Conservation (phyloP, 1,140 invertebrate genomes). For the Drosophila malerkotliana region DNA sequence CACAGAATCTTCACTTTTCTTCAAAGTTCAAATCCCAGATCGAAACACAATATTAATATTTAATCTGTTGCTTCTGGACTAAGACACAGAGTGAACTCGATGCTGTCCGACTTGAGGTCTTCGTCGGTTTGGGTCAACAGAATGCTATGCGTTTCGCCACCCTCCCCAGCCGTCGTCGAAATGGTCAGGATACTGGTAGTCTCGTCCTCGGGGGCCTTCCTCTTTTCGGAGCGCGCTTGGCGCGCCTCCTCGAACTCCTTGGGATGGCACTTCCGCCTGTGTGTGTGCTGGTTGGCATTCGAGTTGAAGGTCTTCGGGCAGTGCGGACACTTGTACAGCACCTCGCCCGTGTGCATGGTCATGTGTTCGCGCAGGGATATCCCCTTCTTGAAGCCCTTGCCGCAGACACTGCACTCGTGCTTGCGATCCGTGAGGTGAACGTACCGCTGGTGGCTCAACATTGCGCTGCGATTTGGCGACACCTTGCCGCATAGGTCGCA, state of each 20-base stretch:
- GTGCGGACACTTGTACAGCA: conserved; percentile 78
- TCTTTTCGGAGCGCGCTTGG: conserved; percentile 48
- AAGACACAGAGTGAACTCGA: conserved; percentile 64
- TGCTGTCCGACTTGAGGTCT: conserved; percentile 54
- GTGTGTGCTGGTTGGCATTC: conserved; percentile 81
- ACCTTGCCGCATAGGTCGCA: conserved; percentile 76
- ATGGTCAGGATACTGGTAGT: conserved; percentile 55
- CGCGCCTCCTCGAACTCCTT: conserved; percentile 76
- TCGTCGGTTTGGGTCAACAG: conserved; percentile 44
- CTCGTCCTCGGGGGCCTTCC: conserved; percentile 40
- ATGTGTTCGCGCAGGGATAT: conserved; percentile 80
- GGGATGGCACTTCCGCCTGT: conserved; percentile 77
- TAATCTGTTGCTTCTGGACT: conserved; percentile 43
- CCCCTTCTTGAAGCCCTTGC: conserved; percentile 77
- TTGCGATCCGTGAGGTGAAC: conserved; percentile 67
- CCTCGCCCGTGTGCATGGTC: conserved; percentile 78
- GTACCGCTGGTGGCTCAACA: conserved; percentile 76
- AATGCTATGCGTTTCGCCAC: conserved; percentile 56
- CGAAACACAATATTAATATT: too few species aligned
- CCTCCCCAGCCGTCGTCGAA: conserved; percentile 35
- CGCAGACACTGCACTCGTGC: conserved; percentile 71
- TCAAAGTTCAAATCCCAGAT: too few species aligned
- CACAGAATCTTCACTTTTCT: too few species aligned
- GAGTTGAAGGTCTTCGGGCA: conserved; percentile 81
- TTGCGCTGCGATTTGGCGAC: conserved; percentile 76